phyloP scores from a whole-genome alignment of 2,113 vertebrate species.

The Excalfactoria chinensis region DNA sequence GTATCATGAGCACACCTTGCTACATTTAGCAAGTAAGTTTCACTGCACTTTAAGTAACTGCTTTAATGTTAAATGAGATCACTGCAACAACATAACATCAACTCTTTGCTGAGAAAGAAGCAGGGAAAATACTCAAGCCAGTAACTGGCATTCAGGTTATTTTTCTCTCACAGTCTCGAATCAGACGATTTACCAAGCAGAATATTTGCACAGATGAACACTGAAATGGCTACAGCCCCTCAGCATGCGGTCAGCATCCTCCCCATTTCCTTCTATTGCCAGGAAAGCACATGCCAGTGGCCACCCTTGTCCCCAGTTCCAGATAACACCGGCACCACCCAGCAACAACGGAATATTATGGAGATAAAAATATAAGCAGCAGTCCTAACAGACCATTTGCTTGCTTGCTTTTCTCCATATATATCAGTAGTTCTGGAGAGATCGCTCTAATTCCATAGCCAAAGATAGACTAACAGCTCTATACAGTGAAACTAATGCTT shows the following conservation, averaged over 20 bases:
- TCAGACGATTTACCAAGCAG: not conserved
- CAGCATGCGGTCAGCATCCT: not conserved
- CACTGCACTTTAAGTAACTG: not conserved
- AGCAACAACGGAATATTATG: conserved; percentile 54
- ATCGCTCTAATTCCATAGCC: conserved; percentile 42
- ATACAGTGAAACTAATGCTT: not conserved
- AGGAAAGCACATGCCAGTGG: conserved; percentile 41
- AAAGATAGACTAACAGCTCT: conserved; percentile 49
- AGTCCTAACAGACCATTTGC: conserved; percentile 21
- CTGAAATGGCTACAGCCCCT: conserved; percentile 3
- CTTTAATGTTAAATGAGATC: not conserved
- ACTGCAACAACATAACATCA: not conserved
- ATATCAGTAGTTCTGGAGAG: conserved; percentile 13
- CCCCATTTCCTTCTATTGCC: conserved; percentile 55
- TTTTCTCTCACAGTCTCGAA: not conserved
- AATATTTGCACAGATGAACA: not conserved
- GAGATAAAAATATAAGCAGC: conserved; percentile 64
- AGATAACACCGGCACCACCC: conserved; percentile 45
- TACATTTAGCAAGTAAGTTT: not conserved
- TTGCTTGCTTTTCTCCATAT: conserved; percentile 32
- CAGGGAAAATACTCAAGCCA: not conserved
- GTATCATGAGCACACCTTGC: not conserved
- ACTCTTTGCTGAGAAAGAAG: not conserved
- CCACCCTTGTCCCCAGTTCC: conserved; percentile 26
- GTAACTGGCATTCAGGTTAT: not conserved